Conservation (phyloP, 2,113 vertebrate genomes). For the Triplophysa rosa region DNA sequence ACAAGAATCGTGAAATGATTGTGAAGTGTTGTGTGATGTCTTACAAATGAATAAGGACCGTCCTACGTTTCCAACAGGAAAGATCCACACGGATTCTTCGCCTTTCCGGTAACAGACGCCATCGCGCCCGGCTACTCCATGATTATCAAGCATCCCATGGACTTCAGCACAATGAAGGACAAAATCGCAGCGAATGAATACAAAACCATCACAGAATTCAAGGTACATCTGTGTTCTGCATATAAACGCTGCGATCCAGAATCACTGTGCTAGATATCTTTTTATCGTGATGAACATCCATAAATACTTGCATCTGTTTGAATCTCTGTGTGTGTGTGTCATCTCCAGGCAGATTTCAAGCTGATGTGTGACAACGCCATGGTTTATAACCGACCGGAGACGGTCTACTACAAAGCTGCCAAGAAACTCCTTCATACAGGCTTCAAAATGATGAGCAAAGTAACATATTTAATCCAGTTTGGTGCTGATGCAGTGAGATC, state of each 20-base stretch:
- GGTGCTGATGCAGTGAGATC: not conserved
- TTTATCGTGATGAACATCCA: not conserved
- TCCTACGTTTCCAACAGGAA: slow-evolving; percentile 78
- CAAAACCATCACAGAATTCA: slow-evolving; percentile 96
- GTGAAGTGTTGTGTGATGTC: no score
- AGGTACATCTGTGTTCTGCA: slow-evolving; percentile 66
- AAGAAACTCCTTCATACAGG: slow-evolving; percentile 98
- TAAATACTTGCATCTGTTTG: not conserved
- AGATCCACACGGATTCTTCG: slow-evolving; percentile 96
- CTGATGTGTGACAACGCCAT: slow-evolving; percentile 99
- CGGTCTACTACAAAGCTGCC: slow-evolving; percentile 96
- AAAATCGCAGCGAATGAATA: slow-evolving; percentile 93
- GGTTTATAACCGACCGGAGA: slow-evolving; percentile 98
- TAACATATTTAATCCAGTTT: slow-evolving; percentile 68
- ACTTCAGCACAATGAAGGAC: slow-evolving; percentile 98
- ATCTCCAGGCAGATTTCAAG: slow-evolving; percentile 93
- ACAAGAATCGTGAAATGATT: not conserved
- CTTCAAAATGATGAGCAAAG: slow-evolving; percentile 99
- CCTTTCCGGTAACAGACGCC: slow-evolving; percentile 95
- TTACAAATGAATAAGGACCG: slow-evolving; percentile 1
- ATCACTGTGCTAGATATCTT: no score
- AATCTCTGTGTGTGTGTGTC: not conserved
- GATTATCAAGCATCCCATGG: slow-evolving; percentile 99
- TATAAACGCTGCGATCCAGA: not conserved
- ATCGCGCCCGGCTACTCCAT: slow-evolving; percentile 97